Evolutionary conservation across 2,797 vertebrate species (phyloP).

Genomic region (Megalops cyprinoides): DNA sequence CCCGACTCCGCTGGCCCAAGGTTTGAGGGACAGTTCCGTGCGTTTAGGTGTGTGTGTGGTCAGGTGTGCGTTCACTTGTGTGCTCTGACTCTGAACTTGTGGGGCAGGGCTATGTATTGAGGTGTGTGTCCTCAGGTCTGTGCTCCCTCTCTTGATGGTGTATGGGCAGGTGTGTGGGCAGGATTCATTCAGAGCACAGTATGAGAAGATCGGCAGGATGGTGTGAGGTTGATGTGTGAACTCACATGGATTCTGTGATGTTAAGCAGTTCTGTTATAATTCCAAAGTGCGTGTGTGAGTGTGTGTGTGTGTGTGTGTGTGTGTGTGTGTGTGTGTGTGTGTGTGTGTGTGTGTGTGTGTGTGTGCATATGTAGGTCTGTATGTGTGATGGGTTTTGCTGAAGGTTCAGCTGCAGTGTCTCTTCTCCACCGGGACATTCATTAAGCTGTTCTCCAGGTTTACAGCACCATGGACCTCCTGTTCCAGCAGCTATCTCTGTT

Average conservation of each 20-base stretch:
- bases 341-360: not conserved
- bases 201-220: not conserved
- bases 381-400: not conserved
- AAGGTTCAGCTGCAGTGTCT: not conserved
- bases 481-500: constrained; percentile 3
- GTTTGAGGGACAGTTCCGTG: not conserved
- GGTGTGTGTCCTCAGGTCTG: no score
- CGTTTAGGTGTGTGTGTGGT: constrained; percentile 10
- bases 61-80: no score
- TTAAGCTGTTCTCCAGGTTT: constrained; percentile 11
- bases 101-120: not conserved
- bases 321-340: not conserved
- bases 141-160: not conserved
- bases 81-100: not conserved
- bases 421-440: not conserved
- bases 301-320: not conserved
- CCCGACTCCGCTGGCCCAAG: not conserved
- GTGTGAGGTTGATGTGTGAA: not conserved
- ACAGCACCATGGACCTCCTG: not conserved
- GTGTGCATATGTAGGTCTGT: not conserved
- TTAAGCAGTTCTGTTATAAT: not conserved
- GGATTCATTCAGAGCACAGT: no score
- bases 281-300: not conserved
- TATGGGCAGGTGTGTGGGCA: not conserved
- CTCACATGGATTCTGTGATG: not conserved